These are phyloP conservation scores for Beroe ovata DNA, from an alignment of 37 sponge, comb jelly and placozoan species.

Conservation along the genomic window DNA sequence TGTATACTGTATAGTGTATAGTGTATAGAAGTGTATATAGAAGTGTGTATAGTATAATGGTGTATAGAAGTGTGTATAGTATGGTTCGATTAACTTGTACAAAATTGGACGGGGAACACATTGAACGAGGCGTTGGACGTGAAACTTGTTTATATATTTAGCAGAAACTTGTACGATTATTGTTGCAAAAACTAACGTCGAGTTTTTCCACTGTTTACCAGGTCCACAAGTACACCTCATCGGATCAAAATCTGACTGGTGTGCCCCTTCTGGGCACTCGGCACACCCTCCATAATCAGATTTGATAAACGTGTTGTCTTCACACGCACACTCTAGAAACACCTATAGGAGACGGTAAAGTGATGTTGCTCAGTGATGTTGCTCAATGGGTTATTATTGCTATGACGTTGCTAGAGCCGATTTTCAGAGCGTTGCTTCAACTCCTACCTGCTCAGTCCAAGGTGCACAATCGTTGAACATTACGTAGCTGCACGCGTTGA, in stretches of 20 bases:
- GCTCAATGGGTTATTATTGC: no score
- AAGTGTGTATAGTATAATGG: no score
- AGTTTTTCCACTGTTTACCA: background rate
- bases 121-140: background rate
- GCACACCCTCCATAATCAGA: conserved; percentile 1
- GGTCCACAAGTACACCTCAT: background rate
- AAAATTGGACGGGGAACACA: background rate
- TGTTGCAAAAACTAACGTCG: background rate
- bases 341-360: background rate
- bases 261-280: background rate
- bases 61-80: no score
- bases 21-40: no score
- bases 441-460: background rate
- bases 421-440: no score
- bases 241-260: background rate
- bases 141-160: background rate
- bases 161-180: background rate
- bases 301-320: background rate
- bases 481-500: background rate
- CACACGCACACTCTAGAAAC: conserved; percentile 8
- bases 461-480: background rate
- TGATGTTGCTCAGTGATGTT: no score
- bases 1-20: no score
- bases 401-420: background rate
- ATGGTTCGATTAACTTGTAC: no score